Conservation (phyloP, 2,797 vertebrate species). For the Astyanax mexicanus region DNA sequence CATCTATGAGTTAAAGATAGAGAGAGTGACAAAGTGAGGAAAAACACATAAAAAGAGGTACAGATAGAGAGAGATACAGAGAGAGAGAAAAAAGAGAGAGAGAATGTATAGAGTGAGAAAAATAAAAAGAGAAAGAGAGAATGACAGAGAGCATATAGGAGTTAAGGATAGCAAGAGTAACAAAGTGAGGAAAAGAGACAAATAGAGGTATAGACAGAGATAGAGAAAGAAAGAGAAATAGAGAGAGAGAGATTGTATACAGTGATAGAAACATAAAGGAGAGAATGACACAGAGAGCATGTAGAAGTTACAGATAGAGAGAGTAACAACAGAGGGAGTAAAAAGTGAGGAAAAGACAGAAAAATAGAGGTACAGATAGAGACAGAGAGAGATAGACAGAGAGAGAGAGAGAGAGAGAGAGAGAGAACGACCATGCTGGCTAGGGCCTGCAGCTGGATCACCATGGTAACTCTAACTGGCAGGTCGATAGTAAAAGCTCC, state of each 20-base stretch:
- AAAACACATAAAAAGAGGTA: not conserved
- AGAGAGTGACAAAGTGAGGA: not conserved
- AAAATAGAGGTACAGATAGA: conserved; percentile 1
- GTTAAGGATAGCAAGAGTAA: no score
- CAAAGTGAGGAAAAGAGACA: no score
- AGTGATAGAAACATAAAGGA: no score
- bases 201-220: no score
- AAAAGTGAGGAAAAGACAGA: not conserved
- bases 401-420: not conserved
- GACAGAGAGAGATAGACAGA: conserved; percentile 2
- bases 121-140: conserved; percentile 9
- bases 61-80: not conserved
- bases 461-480: conserved; percentile 60
- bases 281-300: no score
- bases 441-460: conserved; percentile 57
- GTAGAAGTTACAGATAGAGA: not conserved
- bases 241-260: not conserved
- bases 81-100: conserved; percentile 10
- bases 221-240: not conserved
- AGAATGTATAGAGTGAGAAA: no score
- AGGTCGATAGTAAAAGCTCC: conserved; percentile 54
- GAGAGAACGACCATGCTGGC: conserved; percentile 34
- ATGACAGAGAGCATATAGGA: no score
- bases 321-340: not conserved
- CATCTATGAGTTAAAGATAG: no score